Evolutionary conservation across 2,113 vertebrate genomes (phyloP).

Genomic region (Cygnus buccinator): DNA sequence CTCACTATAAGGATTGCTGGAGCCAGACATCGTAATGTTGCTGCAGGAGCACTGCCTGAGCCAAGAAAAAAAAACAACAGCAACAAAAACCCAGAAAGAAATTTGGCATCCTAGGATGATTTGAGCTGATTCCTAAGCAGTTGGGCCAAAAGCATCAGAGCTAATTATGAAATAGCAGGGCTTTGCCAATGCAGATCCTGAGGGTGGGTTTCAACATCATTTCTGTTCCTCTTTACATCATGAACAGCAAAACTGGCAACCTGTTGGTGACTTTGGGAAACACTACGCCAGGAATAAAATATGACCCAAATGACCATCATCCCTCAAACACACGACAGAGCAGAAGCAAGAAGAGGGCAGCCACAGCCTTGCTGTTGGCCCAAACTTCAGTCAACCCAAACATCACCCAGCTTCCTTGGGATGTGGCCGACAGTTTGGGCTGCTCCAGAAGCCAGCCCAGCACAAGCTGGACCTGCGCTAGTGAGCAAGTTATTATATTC

Average conservation of each 20-base stretch:
- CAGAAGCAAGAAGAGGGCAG: neutral
- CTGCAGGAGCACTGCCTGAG: neutral
- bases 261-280: neutral
- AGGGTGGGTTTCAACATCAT: neutral
- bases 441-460: neutral
- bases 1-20: neutral
- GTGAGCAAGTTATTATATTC: neutral
- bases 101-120: neutral
- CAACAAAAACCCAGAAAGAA: neutral
- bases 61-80: neutral
- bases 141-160: conserved; percentile 12
- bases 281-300: neutral
- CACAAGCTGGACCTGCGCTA: neutral
- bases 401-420: neutral
- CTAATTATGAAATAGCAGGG: conserved; percentile 33
- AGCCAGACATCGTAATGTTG: neutral
- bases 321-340: neutral
- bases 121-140: neutral
- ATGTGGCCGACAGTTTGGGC: neutral
- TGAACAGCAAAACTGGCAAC: neutral
- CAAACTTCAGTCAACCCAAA: neutral
- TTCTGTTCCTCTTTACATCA: neutral
- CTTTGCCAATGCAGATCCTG: conserved; percentile 13
- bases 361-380: neutral
- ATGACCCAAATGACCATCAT: neutral